A percentile compares a stretch with the other conserved stretches of the same genome.
Conservation (phyloP, 2,113 vertebrate genomes). For the Lagopus muta region DNA sequence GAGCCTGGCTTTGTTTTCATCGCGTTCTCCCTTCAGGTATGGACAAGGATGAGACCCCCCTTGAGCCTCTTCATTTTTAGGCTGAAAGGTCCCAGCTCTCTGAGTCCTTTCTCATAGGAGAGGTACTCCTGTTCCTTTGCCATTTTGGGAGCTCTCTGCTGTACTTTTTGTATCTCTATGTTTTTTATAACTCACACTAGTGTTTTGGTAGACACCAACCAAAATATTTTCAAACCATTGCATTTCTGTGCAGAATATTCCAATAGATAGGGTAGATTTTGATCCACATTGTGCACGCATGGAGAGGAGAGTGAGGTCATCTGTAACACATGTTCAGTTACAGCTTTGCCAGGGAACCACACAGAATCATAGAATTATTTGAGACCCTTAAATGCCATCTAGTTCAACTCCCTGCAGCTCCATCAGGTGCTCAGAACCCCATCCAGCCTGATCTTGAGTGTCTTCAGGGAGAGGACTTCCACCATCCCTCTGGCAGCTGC, state of each 20-base stretch:
- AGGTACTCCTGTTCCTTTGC: background rate
- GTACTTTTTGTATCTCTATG: background rate
- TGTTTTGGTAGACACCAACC: background rate
- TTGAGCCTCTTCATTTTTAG: background rate
- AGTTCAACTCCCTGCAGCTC: too few relatives aligned
- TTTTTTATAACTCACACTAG: background rate
- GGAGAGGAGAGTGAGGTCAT: accelerated
- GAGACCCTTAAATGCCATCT: too few relatives aligned
- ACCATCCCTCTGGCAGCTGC: too few relatives aligned
- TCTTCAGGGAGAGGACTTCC: too few relatives aligned
- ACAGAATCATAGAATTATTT: too few relatives aligned
- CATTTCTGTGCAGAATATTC: background rate
- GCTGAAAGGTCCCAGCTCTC: background rate
- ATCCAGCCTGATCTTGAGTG: too few relatives aligned
- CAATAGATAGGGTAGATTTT: accelerated
- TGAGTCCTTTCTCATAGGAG: background rate
- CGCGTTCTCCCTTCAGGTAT: background rate
- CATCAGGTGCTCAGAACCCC: too few relatives aligned
- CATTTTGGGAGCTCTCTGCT: background rate
- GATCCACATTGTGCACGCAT: accelerated
- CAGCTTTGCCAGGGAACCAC: background rate
- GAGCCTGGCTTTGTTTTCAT: background rate
- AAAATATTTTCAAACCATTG: background rate
- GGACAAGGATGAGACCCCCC: background rate
- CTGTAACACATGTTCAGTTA: background rate